Evolutionary conservation across 2,888 invertebrate genomes (phyloP).

Genomic region (Drosophila cracens): DNA sequence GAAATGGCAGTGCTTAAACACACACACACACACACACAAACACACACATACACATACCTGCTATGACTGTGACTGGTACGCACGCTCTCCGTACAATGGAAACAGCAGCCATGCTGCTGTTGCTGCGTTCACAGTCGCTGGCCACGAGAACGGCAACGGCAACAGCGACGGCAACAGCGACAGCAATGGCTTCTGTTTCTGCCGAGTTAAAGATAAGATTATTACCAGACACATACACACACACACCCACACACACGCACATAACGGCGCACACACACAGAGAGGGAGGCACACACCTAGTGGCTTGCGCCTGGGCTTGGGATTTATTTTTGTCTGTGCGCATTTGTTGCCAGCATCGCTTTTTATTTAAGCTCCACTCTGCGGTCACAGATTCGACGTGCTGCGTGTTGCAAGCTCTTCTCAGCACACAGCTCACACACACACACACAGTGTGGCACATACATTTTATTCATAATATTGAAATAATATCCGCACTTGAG

Average conservation of each 20-base stretch:
- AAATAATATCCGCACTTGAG: constrained; percentile 53
- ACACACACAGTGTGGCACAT: constrained; percentile 42
- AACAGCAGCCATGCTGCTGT: constrained; percentile 55
- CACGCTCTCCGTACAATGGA: constrained; percentile 47
- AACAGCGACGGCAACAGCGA: constrained; percentile 29
- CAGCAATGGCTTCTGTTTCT: constrained; percentile 57
- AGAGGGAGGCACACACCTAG: not conserved
- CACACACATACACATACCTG: constrained; percentile 5
- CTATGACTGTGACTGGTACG: constrained; percentile 34
- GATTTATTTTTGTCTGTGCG: constrained; percentile 54
- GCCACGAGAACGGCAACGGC: constrained; percentile 26
- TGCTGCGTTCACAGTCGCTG: constrained; percentile 52
- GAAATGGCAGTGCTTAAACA: constrained; percentile 60
- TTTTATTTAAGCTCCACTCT: constrained; percentile 32
- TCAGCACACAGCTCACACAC: constrained; percentile 14
- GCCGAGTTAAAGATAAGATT: constrained; percentile 70
- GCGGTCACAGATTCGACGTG: constrained; percentile 43
- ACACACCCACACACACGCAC: constrained; percentile 15
- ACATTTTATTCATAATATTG: constrained; percentile 61
- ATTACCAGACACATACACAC: constrained; percentile 60
- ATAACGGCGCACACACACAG: constrained; percentile 1
- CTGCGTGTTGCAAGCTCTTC: constrained; percentile 46
- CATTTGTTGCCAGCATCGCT: constrained; percentile 18
- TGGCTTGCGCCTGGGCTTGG: constrained; percentile 31
- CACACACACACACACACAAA: constrained; percentile 32